These are phyloP conservation scores for Crocallis elinguaria DNA, from an alignment of 2,888 invertebrate species.

Conservation along the genomic window DNA sequence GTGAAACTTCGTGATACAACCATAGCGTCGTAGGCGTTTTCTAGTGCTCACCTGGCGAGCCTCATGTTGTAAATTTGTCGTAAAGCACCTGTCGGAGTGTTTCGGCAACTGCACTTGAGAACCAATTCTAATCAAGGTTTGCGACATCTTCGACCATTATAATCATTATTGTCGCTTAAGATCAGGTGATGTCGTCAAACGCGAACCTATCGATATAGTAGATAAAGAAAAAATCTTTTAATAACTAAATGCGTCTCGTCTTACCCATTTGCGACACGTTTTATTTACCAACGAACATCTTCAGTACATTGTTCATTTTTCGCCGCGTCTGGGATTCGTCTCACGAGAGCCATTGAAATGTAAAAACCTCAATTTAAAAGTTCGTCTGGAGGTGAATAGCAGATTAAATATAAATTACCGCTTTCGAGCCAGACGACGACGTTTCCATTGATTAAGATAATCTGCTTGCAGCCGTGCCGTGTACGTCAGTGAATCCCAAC, in stretches of 20 bases:
- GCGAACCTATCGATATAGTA: no score
- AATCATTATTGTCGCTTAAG: no score
- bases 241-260: neutral
- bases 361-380: conserved; percentile 43
- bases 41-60: no score
- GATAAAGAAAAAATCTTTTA: no score
- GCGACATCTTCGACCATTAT: no score
- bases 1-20: no score
- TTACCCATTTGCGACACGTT: neutral
- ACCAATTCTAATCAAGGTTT: no score
- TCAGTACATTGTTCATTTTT: neutral
- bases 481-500: conserved; percentile 22
- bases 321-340: conserved; percentile 17
- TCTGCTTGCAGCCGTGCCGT: conserved; percentile 4
- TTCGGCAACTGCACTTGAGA: no score
- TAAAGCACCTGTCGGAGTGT: no score
- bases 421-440: conserved; percentile 25
- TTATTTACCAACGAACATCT: neutral
- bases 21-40: no score
- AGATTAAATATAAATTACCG: conserved; percentile 44
- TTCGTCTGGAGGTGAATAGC: conserved; percentile 41
- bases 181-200: no score
- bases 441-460: conserved; percentile 29
- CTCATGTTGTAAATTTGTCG: no score
- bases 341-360: conserved; percentile 33